Evolutionary conservation across 2,797 vertebrate species (phyloP).

Genomic region (Lophius americanus): DNA sequence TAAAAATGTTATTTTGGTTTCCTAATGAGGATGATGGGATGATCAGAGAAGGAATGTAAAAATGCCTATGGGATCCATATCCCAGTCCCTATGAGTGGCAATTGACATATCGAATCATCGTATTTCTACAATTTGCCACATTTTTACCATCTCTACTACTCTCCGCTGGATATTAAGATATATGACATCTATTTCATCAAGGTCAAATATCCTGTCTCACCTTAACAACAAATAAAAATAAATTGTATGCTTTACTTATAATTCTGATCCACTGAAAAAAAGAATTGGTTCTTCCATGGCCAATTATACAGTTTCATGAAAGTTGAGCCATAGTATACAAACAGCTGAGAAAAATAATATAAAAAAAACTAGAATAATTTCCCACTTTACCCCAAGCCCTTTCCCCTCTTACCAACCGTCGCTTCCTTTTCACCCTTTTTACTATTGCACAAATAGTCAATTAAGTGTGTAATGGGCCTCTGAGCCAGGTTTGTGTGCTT

Average conservation of each 20-base stretch:
- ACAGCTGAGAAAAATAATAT: neutral
- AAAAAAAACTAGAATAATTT: slow-evolving; percentile 29
- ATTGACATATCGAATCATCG: no score
- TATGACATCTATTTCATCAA: no score
- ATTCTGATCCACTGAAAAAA: neutral
- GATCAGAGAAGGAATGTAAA: slow-evolving; percentile 31
- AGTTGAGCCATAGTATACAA: neutral
- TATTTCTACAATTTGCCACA: no score
- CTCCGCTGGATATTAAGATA: no score
- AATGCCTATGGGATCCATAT: slow-evolving; percentile 30
- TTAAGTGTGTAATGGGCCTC: slow-evolving; percentile 76
- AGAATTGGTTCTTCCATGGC: neutral
- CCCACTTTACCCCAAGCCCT: slow-evolving; percentile 23
- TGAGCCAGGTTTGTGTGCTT: slow-evolving; percentile 75
- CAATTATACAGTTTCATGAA: neutral
- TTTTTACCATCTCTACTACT: no score
- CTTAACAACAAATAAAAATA: neutral
- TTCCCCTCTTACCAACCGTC: slow-evolving; percentile 42
- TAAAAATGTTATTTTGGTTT: slow-evolving; percentile 39
- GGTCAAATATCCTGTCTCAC: neutral
- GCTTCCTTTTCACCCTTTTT: slow-evolving; percentile 52
- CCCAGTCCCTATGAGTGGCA: no score
- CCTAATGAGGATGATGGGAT: slow-evolving; percentile 41
- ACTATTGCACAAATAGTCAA: slow-evolving; percentile 76
- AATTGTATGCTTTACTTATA: neutral